These are phyloP conservation scores for Leptopterna dolabrata DNA, from an alignment of 2,888 invertebrate species.

Conservation along the genomic window DNA sequence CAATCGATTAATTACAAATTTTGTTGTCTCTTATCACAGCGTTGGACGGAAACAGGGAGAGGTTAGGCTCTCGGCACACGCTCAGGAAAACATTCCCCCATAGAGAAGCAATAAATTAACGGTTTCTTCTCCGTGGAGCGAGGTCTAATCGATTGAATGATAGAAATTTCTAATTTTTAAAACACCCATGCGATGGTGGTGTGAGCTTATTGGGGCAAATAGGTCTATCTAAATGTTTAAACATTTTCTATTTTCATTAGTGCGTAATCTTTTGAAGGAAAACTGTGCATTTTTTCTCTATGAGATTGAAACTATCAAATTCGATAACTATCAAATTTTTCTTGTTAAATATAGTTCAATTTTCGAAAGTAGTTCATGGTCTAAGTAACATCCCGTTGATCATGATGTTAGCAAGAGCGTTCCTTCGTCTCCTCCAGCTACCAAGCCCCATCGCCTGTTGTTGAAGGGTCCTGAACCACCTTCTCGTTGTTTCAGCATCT, in stretches of 20 bases:
- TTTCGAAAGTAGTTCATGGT: slow-evolving; percentile 53
- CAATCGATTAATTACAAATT: slow-evolving; percentile 31
- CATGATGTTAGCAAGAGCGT: slow-evolving; percentile 97
- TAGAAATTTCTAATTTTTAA: background rate
- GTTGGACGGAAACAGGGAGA: slow-evolving; percentile 32
- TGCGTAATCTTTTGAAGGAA: background rate
- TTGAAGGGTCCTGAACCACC: slow-evolving; percentile 91
- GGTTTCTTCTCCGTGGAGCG: background rate
- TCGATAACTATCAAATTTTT: background rate
- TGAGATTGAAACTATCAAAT: background rate
- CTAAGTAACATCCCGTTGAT: slow-evolving; percentile 76
- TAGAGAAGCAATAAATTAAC: slow-evolving; percentile 37
- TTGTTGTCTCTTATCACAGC: slow-evolving; percentile 36
- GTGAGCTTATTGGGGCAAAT: background rate
- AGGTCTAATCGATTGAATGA: background rate
- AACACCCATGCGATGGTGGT: background rate
- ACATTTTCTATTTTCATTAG: background rate
- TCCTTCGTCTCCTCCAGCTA: slow-evolving; percentile 90
- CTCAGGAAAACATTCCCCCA: background rate
- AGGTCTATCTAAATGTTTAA: background rate
- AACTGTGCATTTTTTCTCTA: background rate
- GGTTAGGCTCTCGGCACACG: background rate
- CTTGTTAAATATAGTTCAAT: background rate
- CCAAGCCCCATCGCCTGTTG: slow-evolving; percentile 93
- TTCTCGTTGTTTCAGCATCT: slow-evolving; percentile 84